These are phyloP conservation scores for Clepsis dumicolana DNA, from an alignment of 2,888 invertebrate genomes.

Conservation along the genomic window DNA sequence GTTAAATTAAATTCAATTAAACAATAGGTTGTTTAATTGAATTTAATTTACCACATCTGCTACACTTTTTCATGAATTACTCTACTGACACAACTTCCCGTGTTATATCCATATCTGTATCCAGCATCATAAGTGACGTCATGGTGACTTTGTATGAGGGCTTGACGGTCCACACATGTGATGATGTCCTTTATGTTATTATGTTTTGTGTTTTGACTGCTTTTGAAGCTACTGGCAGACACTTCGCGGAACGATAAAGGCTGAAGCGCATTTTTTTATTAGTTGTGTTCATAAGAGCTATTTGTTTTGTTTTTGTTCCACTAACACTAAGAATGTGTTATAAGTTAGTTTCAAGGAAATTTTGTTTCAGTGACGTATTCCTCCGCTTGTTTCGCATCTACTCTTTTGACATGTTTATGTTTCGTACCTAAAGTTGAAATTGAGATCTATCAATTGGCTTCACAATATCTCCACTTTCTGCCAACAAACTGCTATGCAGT, in stretches of 20 bases:
- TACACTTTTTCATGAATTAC: slow-evolving; percentile 56
- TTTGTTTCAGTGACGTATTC: slow-evolving; percentile 6
- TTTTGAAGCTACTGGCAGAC: slow-evolving; percentile 15
- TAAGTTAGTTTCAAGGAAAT: background rate
- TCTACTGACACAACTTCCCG: slow-evolving; percentile 61
- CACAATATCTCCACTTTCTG: background rate
- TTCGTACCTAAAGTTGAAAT: slow-evolving; percentile 13
- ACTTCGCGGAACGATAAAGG: slow-evolving; percentile 12
- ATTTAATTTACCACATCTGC: slow-evolving; percentile 65
- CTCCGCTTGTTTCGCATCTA: slow-evolving; percentile 22
- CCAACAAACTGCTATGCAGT: too few species aligned
- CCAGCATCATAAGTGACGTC: slow-evolving; percentile 77
- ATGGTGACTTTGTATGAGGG: slow-evolving; percentile 75
- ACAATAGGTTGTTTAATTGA: slow-evolving; percentile 69
- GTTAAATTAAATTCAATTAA: too few species aligned
- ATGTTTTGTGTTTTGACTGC: slow-evolving; percentile 48
- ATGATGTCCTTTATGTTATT: slow-evolving; percentile 65
- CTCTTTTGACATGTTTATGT: slow-evolving; percentile 26
- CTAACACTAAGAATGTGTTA: background rate
- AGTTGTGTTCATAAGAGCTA: slow-evolving; percentile 4
- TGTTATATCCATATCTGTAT: slow-evolving; percentile 60
- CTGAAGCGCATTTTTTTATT: background rate
- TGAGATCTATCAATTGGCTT: background rate
- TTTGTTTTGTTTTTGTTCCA: background rate
- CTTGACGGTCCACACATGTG: slow-evolving; percentile 61